Evolutionary conservation across 2,888 invertebrate genomes (phyloP), one percentile per base, ranked within the genome.

Genomic region (Dynastes tityus): DNA sequence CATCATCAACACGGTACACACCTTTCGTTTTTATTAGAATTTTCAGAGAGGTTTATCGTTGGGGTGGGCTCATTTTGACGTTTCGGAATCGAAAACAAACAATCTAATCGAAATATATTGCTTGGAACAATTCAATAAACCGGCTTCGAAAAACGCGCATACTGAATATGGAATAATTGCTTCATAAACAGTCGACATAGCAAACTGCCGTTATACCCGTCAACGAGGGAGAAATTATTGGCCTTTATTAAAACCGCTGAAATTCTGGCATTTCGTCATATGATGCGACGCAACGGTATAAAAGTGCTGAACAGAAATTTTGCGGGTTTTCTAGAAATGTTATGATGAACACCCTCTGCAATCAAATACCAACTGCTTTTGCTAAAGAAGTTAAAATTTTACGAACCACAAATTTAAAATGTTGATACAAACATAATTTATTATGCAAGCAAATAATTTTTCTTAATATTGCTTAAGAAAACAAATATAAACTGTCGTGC

Each of bases 71-170:
- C 29, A 1, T 29, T 63, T 27, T 37, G 63, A 63, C 63, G 29
- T 63, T 63, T 63, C 29, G 9, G 13, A 32, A 63, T 63, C 63
- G 29, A 32, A 63, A 63, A 63, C 63, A 63, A 61, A 63, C 63
- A 63, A 63, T 32, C 32, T 63, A 63, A 63, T 63, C 63, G 63
- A 63, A 63, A 63, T 63, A 63, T 32, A 63, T 63, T 27, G 63
- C 63, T 32, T 2, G 63, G 32, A 63, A n/a, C 22, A 63, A 32
- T 63, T 63, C 63, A 32, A 32, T 32, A 32, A 63, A 63, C 32
- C 11, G 61, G 11, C 27, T 27, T 13, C 11, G 27, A 2, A 13
- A 63, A 32, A 63, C 63, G 13, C 27, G n/a, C 13, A 11, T 29
- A 32, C 29, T 63, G 63, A 63, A 63, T 63, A 13, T 3, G 9